Base-by-base conservation (phyloP, 2,113 vertebrate species). In the Shinisaurus crocodilurus region DNA sequence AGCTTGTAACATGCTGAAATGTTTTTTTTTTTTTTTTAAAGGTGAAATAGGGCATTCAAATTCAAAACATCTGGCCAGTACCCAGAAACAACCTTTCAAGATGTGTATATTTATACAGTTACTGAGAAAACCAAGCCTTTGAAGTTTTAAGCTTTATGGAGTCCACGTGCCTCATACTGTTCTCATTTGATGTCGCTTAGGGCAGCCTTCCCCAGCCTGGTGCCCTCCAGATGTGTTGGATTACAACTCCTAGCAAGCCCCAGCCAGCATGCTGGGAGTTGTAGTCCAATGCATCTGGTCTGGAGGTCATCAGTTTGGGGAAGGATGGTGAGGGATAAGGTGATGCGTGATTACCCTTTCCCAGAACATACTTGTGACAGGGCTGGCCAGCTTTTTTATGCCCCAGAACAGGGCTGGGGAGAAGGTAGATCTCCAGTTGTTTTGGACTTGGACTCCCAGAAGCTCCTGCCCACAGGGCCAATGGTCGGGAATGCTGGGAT, bases 61-160 rank as follows among this genome's bases (percentile, higher is more conserved):
- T 37, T 92, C n/a, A 40, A 75, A 93, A 88, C 92, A 89, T 95
- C 94, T 95, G 94, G 81, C 45, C 88, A 0, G 10, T 76, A 86
- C 92, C 90, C 57, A 88, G 93, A 23, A 75, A 18, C 89, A 89
- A 91, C 91, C 90, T 94, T 91, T 90, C 82, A 45, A 91, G 89
- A 89, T 90, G 63, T 57, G 45, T 79, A 32, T 0, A 0, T 76
- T 91, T 67, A 1, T 76, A 77, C 48, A 72, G 37, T 77, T n/a
- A 74, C 91, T 83, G 1, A 77, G 67, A 88, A 90, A 93, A 87
- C 40, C 74, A 40, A 32, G 8, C 48, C 45, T 93, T 92, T 88
- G 90, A 89, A 89, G 87, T 40, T 86, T 82, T 60, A 87, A 34
- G 67, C 84, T 91, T 90, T 76, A 74, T 63, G 3, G 70, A 57